Evolutionary conservation across 2,797 vertebrate genomes (phyloP).

Genomic region (Melanotaenia parkinsoni): DNA sequence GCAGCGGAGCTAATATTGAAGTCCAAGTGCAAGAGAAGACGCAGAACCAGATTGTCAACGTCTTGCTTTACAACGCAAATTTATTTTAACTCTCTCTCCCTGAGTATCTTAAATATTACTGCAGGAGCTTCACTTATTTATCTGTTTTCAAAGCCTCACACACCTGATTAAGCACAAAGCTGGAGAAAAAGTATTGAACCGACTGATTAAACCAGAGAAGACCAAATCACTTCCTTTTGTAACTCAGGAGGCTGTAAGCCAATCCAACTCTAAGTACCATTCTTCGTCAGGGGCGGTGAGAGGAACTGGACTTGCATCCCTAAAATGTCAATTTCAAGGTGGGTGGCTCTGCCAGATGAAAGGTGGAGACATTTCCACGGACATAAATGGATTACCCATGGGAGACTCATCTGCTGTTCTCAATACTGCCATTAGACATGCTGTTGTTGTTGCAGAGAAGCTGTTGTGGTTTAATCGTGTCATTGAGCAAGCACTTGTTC

Average conservation of each 20-base stretch:
- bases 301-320: conserved; percentile 47
- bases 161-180: background rate
- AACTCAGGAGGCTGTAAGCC: conserved; percentile 19
- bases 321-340: conserved; percentile 78
- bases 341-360: conserved; percentile 61
- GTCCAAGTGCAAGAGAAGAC: conserved; percentile 54
- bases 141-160: conserved; percentile 23
- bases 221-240: conserved; percentile 36
- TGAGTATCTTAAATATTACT: conserved; percentile 15
- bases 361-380: conserved; percentile 66
- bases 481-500: conserved; percentile 28
- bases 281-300: conserved; percentile 25
- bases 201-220: conserved; percentile 35
- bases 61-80: conserved; percentile 32
- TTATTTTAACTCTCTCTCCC: conserved; percentile 19
- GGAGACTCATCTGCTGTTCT: conserved; percentile 62
- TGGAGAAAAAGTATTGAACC: conserved; percentile 24
- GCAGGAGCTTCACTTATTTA: conserved; percentile 13
- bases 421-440: conserved; percentile 56
- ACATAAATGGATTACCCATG: conserved; percentile 64
- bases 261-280: conserved; percentile 10
- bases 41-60: conserved; percentile 33
- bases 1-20: conserved; percentile 45
- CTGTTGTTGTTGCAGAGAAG: conserved; percentile 46
- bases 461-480: conserved; percentile 42